Evolutionary conservation across 1,140 invertebrate species (phyloP), one percentile per base, ranked within the genome.

Genomic region (Teleopsis dalmanni): DNA sequence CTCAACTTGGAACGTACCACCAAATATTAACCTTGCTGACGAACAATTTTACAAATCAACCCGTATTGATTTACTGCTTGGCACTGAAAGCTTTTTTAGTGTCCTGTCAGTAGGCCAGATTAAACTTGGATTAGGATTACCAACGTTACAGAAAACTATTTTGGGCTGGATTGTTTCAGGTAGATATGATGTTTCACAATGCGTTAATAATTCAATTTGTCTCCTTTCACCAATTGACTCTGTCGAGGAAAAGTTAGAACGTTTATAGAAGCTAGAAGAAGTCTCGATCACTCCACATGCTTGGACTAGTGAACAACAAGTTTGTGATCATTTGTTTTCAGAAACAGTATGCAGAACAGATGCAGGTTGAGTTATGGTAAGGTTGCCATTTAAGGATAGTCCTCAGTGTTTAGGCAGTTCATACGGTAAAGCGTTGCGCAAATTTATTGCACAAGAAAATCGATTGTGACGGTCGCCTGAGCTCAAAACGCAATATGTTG

Each of bases 71-170:
- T 18, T 38, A n/a, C n/a, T 41, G 38, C 11, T 41, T 18, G 53
- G 53, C 13, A 34, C 33, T 23, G 33, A 26, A 33, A 33, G 48
- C 37, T 55, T 55, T 43, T 55, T 43, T 26, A 42, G 51, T 25
- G 10, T 52, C 10, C 18, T 55, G 31, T 48, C 31, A n/a, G 25
- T 41, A 13, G 50, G 43, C 21, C 45, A 55, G 31, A 45, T 52
- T 4, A 37, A 36, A 34, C 36, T 52, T 25, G 50, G 50, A 27
- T 21, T 7, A 11, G 43, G 40, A 9, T 35, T 55, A 10, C 56
- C 55, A 3, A 53, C 35, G 29, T 37, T 68, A n/a, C 60, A 64
- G 44, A 57, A 67, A 55, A 64, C 57, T 55, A 35, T 50, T 70
- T 19, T 19, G 11, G 65, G 59, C 11, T 69, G 62, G 62, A 26